Base-by-base conservation (phyloP, 2,888 invertebrate genomes). In the Ophonus ardosiacus region DNA sequence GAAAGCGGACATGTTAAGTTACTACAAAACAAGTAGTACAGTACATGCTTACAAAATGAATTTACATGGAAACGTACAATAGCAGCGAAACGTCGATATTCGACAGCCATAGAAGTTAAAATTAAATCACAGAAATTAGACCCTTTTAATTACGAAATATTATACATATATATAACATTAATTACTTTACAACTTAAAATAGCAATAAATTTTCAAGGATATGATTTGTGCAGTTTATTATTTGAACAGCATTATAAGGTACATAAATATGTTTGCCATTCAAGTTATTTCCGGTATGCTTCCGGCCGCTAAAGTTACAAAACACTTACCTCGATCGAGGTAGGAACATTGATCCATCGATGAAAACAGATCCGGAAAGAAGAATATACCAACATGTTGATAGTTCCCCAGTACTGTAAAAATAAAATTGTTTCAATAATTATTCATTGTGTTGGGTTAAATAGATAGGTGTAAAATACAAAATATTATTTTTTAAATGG, bases 381-480 rank as follows among this genome's bases (percentile, higher is more conserved):
- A 97, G 92, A 88, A 97, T 95, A 92, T 96, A 97, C 96, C 96
- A 97, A 90, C 96, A 96, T 87, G 95, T 94, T 87, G 95, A 95
- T 88, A 96, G 90, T 91, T 97, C 96, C 31, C 96, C 96, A 86
- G 96, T 95, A 89, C 96, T 97, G 92, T 86, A 93, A 51, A 31
- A 31, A 31, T 5, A 31, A 31, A 31, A 17, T 59, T 57, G 57
- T 59, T 63, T 61, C 21, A 61, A 61, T 61, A 18, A 18, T 56
- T 56, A 6, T 61, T 1, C 17, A 31, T 31, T 31, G 21, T 31
- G n/a, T n/a, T n/a, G n/a, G n/a, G n/a, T n/a, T n/a, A n/a, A n/a
- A n/a, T n/a, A n/a, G n/a, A n/a, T n/a, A n/a, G n/a, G 13, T 51
- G 8, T 51, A 51, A 51, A 51, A 51, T 40, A 40, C 7, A 40